A percentile compares a stretch with the other conserved stretches of the same genome.
Conservation (phyloP, 2,113 vertebrate genomes). For the Hemiscyllium ocellatum region DNA sequence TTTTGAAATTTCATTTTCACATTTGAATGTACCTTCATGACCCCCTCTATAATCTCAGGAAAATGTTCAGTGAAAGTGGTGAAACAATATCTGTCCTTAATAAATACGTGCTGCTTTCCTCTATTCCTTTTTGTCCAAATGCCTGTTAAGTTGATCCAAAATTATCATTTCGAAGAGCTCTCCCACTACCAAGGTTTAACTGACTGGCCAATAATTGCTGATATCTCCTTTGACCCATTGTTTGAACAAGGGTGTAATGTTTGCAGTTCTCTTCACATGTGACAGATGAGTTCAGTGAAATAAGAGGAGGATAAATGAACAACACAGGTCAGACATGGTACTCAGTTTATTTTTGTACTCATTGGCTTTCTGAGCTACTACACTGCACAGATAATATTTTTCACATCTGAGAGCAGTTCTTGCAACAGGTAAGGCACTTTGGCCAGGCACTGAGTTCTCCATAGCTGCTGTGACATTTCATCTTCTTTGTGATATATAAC, state of each 20-base stretch:
- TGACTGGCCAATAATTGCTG: neutral
- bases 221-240: neutral
- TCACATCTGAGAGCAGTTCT: neutral
- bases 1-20: no score
- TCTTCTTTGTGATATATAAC: neutral
- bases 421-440: neutral
- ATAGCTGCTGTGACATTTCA: neutral
- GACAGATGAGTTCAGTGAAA: neutral
- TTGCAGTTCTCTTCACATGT: neutral
- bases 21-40: no score
- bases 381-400: neutral
- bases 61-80: no score
- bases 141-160: no score
- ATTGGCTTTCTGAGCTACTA: neutral
- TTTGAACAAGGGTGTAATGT: no score
- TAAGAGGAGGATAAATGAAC: neutral
- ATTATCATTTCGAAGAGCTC: neutral
- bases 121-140: no score
- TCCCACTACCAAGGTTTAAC: neutral
- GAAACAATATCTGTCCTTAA: no score
- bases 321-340: neutral
- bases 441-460: neutral
- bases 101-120: no score
- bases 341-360: neutral
- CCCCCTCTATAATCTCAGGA: no score